Conservation (phyloP, 37 sponge, comb jelly and placozoan species). For the Bolinopsis microptera region DNA sequence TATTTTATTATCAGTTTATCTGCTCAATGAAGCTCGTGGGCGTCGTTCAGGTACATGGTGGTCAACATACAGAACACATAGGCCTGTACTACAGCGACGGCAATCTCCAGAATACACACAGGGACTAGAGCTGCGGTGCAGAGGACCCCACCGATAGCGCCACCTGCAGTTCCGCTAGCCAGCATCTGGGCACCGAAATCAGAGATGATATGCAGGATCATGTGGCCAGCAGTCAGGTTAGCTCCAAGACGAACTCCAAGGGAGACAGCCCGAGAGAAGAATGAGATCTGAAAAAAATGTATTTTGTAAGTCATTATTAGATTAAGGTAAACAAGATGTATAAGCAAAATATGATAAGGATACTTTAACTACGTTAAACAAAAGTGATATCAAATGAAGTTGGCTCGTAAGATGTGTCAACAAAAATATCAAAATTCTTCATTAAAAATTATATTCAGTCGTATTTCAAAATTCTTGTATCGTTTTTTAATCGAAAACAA, state of each 20-base stretch:
- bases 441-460: too few species aligned
- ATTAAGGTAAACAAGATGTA: too few species aligned
- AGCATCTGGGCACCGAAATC: slow-evolving; percentile 65
- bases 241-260: slow-evolving; percentile 61
- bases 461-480: too few species aligned
- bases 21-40: slow-evolving; percentile 60
- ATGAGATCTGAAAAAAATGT: slow-evolving; percentile 31
- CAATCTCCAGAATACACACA: slow-evolving; percentile 40
- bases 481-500: too few species aligned
- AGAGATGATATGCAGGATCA: slow-evolving; percentile 65
- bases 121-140: slow-evolving; percentile 44
- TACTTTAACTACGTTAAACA: too few species aligned
- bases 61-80: slow-evolving; percentile 66
- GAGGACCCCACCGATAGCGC: slow-evolving; percentile 31
- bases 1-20: background rate
- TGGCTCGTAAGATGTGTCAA: background rate
- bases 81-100: slow-evolving; percentile 46
- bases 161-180: slow-evolving; percentile 52
- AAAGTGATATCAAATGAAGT: too few species aligned
- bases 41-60: slow-evolving; percentile 66
- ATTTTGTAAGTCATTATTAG: too few species aligned
- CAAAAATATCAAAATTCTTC: too few species aligned
- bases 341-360: too few species aligned
- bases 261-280: slow-evolving; percentile 60
- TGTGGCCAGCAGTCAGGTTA: slow-evolving; percentile 63